Percentiles rank a stretch among this genome's conserved stretches.
Evolutionary conservation across 2,797 vertebrate genomes (phyloP).

Genomic region (Sylvia borin): DNA sequence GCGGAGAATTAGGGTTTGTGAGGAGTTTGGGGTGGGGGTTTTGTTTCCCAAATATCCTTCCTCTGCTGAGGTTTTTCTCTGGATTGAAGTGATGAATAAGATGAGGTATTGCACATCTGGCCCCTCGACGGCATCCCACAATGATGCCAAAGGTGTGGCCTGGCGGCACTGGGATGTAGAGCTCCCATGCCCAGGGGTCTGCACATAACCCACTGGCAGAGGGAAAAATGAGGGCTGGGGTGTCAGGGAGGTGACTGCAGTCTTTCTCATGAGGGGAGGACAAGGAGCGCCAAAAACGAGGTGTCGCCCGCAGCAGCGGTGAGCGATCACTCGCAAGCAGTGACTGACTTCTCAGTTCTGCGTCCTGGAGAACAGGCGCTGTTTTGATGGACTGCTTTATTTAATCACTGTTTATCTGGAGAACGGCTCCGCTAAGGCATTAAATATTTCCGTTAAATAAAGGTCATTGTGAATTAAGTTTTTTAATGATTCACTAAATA

Average conservation of each 20-base stretch:
- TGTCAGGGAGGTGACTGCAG: accelerated
- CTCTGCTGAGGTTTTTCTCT: not conserved
- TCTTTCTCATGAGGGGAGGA: not conserved
- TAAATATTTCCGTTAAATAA: constrained; percentile 47
- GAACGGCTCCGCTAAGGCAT: not conserved
- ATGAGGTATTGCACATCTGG: not conserved
- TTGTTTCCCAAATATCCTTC: not conserved
- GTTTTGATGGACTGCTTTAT: constrained; percentile 46
- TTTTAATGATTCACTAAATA: constrained; percentile 48
- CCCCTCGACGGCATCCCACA: not conserved
- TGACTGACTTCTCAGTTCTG: not conserved
- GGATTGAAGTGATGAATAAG: not conserved
- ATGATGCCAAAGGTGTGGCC: not conserved
- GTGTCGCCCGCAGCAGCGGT: accelerated
- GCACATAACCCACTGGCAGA: accelerated
- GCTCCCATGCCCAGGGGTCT: accelerated
- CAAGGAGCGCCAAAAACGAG: not conserved
- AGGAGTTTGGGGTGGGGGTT: not conserved
- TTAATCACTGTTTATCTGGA: constrained; percentile 26
- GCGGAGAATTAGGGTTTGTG: not conserved
- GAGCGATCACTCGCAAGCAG: not conserved
- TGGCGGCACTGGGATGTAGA: accelerated
- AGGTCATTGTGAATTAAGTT: constrained; percentile 52
- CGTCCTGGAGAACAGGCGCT: constrained; percentile 12
- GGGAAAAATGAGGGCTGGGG: too few relatives aligned